Percentiles rank a stretch among this genome's conserved stretches.
phyloP scores from a whole-genome alignment of 2,888 invertebrate species.

The Euplagia quadripunctaria region DNA sequence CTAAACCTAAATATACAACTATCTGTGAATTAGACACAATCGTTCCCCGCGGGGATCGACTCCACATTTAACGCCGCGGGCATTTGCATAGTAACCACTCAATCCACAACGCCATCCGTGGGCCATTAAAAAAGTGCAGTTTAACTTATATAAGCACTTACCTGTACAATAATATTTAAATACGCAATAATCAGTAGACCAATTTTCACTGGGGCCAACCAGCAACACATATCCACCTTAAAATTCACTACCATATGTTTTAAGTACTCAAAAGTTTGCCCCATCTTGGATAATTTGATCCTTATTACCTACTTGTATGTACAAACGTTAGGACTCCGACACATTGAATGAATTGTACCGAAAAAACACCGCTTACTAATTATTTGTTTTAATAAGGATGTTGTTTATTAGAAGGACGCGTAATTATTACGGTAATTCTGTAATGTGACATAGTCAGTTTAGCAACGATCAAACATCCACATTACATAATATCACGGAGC shows the following conservation, averaged over 20 bases:
- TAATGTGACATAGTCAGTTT: constrained; percentile 45
- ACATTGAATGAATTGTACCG: constrained; percentile 42
- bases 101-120: no score
- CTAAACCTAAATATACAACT: no score
- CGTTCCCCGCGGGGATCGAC: no score
- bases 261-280: constrained; percentile 60
- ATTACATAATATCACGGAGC: not conserved
- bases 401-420: constrained; percentile 67
- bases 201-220: constrained; percentile 65
- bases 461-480: not conserved
- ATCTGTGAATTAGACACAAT: no score
- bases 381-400: constrained; percentile 73
- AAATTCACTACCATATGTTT: constrained; percentile 63
- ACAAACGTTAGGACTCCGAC: constrained; percentile 30
- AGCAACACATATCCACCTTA: constrained; percentile 70
- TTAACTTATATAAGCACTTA: constrained; percentile 53
- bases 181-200: constrained; percentile 70
- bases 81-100: no score
- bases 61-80: no score
- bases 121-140: no score
- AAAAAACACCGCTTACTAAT: constrained; percentile 48
- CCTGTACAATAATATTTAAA: constrained; percentile 66
- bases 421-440: constrained; percentile 59
- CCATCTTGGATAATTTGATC: constrained; percentile 53
- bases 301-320: not conserved